These are phyloP conservation scores for Andrena bucephala DNA, from an alignment of 2,888 invertebrate genomes.

Conservation along the genomic window DNA sequence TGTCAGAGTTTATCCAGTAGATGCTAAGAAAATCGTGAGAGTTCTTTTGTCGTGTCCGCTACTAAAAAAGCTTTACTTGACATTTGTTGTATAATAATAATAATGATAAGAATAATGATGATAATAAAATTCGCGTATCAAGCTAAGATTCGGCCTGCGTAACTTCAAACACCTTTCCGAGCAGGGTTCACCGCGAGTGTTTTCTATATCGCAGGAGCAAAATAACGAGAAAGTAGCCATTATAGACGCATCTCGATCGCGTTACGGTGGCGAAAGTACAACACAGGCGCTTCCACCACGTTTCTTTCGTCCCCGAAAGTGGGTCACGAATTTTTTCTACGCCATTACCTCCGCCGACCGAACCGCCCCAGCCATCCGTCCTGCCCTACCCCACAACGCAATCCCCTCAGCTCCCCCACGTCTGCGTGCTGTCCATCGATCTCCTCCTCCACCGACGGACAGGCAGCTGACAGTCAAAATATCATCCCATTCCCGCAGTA, in stretches of 20 bases:
- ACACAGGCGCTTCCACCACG: conserved; percentile 39
- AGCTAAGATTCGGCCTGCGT: no score
- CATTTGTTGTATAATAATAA: no score
- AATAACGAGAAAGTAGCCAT: conserved; percentile 29
- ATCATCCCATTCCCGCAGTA: background rate
- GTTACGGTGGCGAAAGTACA: conserved; percentile 42
- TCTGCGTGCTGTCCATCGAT: conserved; percentile 68
- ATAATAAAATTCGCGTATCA: no score
- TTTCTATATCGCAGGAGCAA: conserved; percentile 1
- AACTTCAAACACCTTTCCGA: no score
- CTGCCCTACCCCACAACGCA: conserved; percentile 80
- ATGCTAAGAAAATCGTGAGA: no score
- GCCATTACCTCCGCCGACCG: conserved; percentile 64
- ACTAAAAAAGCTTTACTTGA: no score
- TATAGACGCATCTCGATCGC: conserved; percentile 52
- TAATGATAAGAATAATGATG: no score
- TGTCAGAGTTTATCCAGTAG: no score
- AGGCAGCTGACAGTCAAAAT: conserved; percentile 54
- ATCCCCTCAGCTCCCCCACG: conserved; percentile 44
- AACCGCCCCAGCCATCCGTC: conserved; percentile 66
- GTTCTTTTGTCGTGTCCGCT: no score
- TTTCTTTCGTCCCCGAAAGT: conserved; percentile 68
- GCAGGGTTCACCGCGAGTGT: no score
- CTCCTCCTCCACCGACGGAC: conserved; percentile 46
- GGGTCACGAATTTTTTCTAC: conserved; percentile 74